Conservation (phyloP, 1,140 invertebrate species). For the Drosophila guanche region DNA sequence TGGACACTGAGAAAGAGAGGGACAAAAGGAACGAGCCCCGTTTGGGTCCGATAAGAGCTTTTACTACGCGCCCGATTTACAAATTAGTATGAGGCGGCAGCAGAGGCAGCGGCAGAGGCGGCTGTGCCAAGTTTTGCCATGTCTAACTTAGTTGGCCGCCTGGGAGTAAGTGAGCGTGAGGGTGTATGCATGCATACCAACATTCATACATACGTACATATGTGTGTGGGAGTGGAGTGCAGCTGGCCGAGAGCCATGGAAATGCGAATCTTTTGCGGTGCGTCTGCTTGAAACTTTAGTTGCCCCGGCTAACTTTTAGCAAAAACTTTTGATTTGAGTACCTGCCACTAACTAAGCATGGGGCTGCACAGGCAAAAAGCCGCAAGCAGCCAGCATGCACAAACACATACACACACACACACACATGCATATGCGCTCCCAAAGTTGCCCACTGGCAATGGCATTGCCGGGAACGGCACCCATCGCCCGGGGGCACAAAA, state of each 20-base stretch:
- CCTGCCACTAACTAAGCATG: constrained; percentile 77
- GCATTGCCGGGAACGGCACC: constrained; percentile 1
- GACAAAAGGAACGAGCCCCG: constrained; percentile 1
- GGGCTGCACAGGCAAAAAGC: constrained; percentile 23
- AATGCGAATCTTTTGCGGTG: constrained; percentile 36
- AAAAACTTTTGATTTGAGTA: constrained; percentile 78
- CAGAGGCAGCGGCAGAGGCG: too few relatives aligned
- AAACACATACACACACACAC: too few relatives aligned
- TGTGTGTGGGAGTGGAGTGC: constrained; percentile 26
- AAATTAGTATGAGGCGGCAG: constrained; percentile 11
- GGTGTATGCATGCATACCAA: constrained; percentile 12
- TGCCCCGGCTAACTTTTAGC: constrained; percentile 74
- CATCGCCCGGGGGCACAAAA: constrained; percentile 36
- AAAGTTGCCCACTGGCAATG: too few relatives aligned
- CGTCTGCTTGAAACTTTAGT: constrained; percentile 70
- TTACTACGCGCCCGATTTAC: constrained; percentile 13
- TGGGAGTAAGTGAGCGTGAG: constrained; percentile 15
- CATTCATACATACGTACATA: too few relatives aligned
- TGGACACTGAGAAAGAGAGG: constrained; percentile 21
- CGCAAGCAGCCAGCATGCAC: constrained; percentile 16
- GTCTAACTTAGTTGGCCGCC: constrained; percentile 55
- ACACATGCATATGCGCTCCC: too few relatives aligned
- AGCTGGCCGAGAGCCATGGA: too few relatives aligned
- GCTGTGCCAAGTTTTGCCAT: constrained; percentile 13
- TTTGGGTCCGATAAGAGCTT: constrained; percentile 41